Conservation (phyloP, 2,888 invertebrate genomes). For the Ophioninae sp. region DNA sequence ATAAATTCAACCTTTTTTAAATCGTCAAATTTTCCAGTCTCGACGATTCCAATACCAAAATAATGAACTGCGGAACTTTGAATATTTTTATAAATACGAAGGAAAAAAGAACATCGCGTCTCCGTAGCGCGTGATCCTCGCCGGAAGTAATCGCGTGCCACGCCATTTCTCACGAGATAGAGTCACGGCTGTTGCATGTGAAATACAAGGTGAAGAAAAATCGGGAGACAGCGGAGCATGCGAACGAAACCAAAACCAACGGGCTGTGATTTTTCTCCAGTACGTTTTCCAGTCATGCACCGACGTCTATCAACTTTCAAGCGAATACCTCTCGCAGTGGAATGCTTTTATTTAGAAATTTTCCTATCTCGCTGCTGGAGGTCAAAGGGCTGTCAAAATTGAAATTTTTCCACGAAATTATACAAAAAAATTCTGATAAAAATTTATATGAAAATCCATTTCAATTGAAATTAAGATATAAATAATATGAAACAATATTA, state of each 20-base stretch:
- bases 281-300: conserved; percentile 7
- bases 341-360: conserved; percentile 23
- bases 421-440: too few relatives aligned
- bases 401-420: too few relatives aligned
- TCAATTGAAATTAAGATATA: too few relatives aligned
- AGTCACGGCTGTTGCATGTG: conserved; percentile 16
- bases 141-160: not conserved
- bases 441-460: too few relatives aligned
- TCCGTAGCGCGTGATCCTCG: not conserved
- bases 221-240: not conserved
- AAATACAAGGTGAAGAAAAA: conserved; percentile 15
- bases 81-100: too few relatives aligned
- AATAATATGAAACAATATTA: too few relatives aligned
- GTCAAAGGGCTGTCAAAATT: not conserved
- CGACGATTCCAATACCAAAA: too few relatives aligned
- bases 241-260: conserved; percentile 8
- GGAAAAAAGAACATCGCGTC: not conserved
- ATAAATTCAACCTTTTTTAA: too few relatives aligned
- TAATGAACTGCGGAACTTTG: too few relatives aligned
- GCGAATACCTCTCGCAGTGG: not conserved
- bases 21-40: too few relatives aligned
- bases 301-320: conserved; percentile 37
- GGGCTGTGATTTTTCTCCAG: conserved; percentile 27
- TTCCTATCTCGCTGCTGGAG: not conserved
- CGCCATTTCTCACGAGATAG: conserved; percentile 12